phyloP scores from a whole-genome alignment of 2,797 vertebrate species.

The Cryptoprocta ferox region DNA sequence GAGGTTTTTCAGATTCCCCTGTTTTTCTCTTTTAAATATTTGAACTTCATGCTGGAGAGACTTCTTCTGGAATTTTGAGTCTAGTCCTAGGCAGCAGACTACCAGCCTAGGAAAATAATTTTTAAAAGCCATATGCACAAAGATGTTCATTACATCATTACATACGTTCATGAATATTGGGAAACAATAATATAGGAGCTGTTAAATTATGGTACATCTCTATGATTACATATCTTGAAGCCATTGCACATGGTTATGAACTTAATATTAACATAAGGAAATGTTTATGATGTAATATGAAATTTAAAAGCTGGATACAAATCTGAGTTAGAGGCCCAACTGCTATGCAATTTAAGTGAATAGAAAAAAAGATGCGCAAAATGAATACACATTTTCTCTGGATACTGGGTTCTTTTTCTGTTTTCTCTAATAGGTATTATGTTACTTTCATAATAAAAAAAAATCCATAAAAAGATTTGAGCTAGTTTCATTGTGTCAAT shows the following conservation, averaged over 20 bases:
- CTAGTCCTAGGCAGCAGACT: slow-evolving; percentile 6
- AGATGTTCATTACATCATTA: not conserved
- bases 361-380: not conserved
- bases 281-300: slow-evolving; percentile 14
- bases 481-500: slow-evolving; percentile 32
- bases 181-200: not conserved
- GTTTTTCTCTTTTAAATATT: slow-evolving; percentile 31
- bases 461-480: slow-evolving; percentile 8
- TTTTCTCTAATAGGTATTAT: not conserved
- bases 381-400: not conserved
- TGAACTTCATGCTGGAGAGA: not conserved
- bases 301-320: slow-evolving; percentile 19
- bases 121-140: not conserved
- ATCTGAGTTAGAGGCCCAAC: not conserved
- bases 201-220: not conserved
- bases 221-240: slow-evolving; percentile 33
- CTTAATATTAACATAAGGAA: not conserved
- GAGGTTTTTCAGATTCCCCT: not conserved
- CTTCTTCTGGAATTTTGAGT: not conserved
- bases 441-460: slow-evolving; percentile 30
- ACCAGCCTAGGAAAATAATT: not conserved
- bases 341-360: not conserved
- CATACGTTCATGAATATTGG: not conserved
- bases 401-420: not conserved
- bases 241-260: slow-evolving; percentile 32